Base-by-base conservation (phyloP, 2,888 invertebrate genomes). In the Cephus pulcher region DNA sequence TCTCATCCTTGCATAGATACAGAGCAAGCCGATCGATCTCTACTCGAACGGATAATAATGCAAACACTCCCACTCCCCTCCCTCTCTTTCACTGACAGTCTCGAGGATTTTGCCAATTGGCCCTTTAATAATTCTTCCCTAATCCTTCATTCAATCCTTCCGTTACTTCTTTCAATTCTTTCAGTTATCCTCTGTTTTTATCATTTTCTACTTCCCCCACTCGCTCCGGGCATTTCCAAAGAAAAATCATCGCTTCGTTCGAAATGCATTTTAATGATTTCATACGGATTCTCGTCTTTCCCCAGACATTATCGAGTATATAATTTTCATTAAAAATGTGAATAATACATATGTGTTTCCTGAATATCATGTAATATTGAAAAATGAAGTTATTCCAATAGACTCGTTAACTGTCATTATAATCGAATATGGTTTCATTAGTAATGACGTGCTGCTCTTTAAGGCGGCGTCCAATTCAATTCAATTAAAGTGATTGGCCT, bases 11-110 rank as follows among this genome's bases (percentile, higher is more conserved):
- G 71, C 71, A 34, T 32, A 71, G 32, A 32, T 71, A 34, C 71
- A 71, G 33, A 71, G 71, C 34, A n/a, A 71, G 33, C 32, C 71
- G 71, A 71, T 71, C 71, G 71, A 71, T 71, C 71, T 71, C 34
- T 32, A 71, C 71, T 34, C 34, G 33, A 34, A 71, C 34, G 33
- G 71, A 71, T 71, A 32, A 34, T 34, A 56, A 71, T 34, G 15
- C 71, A 15, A 34, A 12, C 34, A 33, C 71, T 34, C 71, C 33
- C 33, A 33, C 15, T 34, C 34, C 32, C 70, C 11, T 71, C 33
- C 15, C 33, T 71, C 71, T 71, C 32, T 71, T 34, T 32, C 71
- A 12, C 71, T 71, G 33, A 33, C 71, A 33, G 71, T 71, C 34
- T 71, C 34, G 71, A 71, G 71, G 71, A 71, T 71, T 71, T 34